Evolutionary conservation across 1,140 invertebrate genomes (phyloP), one percentile per base, ranked within the genome.

Genomic region (Drosophila funebris): DNA sequence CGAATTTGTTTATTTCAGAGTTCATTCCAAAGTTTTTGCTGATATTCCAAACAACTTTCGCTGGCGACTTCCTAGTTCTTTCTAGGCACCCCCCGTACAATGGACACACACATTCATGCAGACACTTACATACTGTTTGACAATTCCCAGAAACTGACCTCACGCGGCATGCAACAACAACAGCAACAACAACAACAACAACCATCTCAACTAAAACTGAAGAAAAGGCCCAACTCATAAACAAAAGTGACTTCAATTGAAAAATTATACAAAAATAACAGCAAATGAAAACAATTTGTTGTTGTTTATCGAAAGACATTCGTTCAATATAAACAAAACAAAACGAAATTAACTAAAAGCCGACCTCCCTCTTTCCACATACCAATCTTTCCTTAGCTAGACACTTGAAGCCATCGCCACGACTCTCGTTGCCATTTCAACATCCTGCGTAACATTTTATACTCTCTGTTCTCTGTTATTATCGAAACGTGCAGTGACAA

Each of bases 401-500:
- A 52, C 68, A 75, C 73, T 75, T 75, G 69, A 75, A 61, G 61
- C 48, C 46, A 67, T 75, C 68, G 48, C 54, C 73, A 72, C 53
- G 72, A 62, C 22, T 57, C 61, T 57, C 61, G 43, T 64, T 46
- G 73, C 73, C 73, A 75, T 75, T 75, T 53, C 57, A 13, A 77
- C 72, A 77, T 77, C 75, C 75, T 77, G 72, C 60, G 57, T 68
- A 14, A 24, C 39, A 69, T 62, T 68, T 62, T 62, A 39, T 36
- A 48, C 58, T 62, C 60, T 33, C 66, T 69, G 48, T 58, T 71
- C 58, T 74, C 53, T 36, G 58, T 73, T 85, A 85, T 80, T 73
- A 76, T 70, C 24, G 60, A 73, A 70, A 80, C 80, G 81, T 84
- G 80, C 80, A 77, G 11, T 66, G 52, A 63, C 82, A 64, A 85